phyloP scores from a whole-genome alignment of 2,888 invertebrate genomes.

The Monoplex corrugatus region DNA sequence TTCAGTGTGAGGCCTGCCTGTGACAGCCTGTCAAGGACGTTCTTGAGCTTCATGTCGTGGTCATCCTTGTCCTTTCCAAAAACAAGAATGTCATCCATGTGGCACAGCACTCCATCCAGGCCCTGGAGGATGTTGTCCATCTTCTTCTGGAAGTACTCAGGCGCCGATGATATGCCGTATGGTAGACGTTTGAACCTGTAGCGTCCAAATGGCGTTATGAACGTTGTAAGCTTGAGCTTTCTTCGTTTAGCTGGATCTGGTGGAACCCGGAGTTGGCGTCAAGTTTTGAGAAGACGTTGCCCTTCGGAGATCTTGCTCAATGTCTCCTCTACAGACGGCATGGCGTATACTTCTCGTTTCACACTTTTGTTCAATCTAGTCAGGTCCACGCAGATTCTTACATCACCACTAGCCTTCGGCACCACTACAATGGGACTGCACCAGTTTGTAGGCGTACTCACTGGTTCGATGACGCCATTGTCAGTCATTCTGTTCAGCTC shows the following conservation, averaged over 20 bases:
- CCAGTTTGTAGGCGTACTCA: background rate
- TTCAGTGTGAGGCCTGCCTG: conserved; percentile 7
- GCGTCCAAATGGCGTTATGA: conserved; percentile 49
- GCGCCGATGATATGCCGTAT: conserved; percentile 39
- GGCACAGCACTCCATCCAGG: conserved; percentile 52
- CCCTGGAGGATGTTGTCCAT: conserved; percentile 40
- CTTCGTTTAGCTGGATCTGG: conserved; percentile 24
- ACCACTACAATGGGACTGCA: conserved; percentile 3
- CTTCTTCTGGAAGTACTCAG: conserved; percentile 42
- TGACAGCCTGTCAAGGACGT: background rate
- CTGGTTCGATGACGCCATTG: background rate
- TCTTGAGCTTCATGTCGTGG: background rate
- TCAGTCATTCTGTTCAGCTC: background rate
- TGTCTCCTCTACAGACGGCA: background rate
- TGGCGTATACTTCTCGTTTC: background rate
- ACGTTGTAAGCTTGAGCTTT: conserved; percentile 35
- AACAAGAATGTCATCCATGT: conserved; percentile 60
- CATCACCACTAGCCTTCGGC: conserved; percentile 1
- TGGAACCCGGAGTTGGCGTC: background rate
- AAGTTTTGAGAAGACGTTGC: conserved; percentile 1
- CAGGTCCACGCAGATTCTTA: conserved; percentile 11
- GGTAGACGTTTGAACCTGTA: conserved; percentile 33
- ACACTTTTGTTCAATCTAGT: conserved; percentile 8
- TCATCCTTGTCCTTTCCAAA: background rate
- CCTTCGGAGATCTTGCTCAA: background rate